Percentiles rank a stretch among this genome's conserved stretches.
Conservation (phyloP, 2,797 vertebrate species). For the Rachycentron canadum region DNA sequence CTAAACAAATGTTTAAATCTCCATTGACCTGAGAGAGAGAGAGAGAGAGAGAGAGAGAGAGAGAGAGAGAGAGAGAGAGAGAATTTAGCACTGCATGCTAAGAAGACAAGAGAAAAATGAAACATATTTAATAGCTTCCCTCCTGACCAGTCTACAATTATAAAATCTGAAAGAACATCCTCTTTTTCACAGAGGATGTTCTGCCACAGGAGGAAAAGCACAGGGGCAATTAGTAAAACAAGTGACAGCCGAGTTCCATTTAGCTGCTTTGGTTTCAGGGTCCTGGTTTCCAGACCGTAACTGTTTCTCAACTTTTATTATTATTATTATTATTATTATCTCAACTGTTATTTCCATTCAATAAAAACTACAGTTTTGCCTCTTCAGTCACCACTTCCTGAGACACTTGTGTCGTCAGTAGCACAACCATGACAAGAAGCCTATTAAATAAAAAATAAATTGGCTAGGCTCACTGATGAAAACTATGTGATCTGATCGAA, state of each 20-base stretch:
- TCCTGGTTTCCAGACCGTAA: not conserved
- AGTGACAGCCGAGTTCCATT: not conserved
- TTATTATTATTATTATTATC: no score
- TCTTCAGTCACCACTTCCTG: not conserved
- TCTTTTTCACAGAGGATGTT: not conserved
- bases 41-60: no score
- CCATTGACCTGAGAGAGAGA: no score
- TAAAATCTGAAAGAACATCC: not conserved
- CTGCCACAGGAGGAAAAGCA: not conserved
- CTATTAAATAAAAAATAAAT: not conserved
- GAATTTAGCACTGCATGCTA: not conserved
- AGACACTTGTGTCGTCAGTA: not conserved
- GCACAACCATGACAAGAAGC: not conserved
- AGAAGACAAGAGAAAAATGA: not conserved
- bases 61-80: no score
- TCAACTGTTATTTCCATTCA: not conserved
- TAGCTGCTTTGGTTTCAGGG: not conserved
- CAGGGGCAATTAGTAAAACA: not conserved
- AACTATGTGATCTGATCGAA: not conserved
- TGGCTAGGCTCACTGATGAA: not conserved
- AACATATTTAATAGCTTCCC: not conserved
- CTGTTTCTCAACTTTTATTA: not conserved
- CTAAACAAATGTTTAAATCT: not conserved
- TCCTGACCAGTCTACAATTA: not conserved
- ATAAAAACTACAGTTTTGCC: not conserved